Evolutionary conservation across 2,797 vertebrate species (phyloP), one percentile per base, ranked within the genome.

Genomic region (Gephyroberyx darwinii): DNA sequence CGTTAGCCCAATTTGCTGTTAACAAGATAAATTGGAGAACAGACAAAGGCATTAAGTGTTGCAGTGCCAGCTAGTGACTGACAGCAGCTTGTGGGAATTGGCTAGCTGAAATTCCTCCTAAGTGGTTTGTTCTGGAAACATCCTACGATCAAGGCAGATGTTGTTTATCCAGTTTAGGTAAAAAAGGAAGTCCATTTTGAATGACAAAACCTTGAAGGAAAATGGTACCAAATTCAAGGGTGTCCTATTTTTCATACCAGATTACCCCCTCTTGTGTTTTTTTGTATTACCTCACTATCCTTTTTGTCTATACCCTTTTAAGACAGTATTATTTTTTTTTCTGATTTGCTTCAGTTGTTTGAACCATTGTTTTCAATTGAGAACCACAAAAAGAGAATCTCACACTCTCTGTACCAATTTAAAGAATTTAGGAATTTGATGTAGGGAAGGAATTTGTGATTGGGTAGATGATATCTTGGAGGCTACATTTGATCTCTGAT

Each of bases 1-100:
- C 72, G 88, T 92, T 93, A 90, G 91, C 91, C 92, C 92, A 93
- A 93, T 94, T 95, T 94, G 93, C 92, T 92, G 92, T 92, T 94
- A 95, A 94, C 92, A 93, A 94, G 94, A 93, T 94, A 93, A 94
- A 94, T 93, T 92, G 92, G 91, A 91, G 92, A 92, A 92, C 88
- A 94, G 93, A 94, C 92, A 93, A 94, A 94, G 89, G 92, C 93
- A 93, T 94, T 94, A 94, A 94, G 93, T 93, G 93, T 92, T 93
- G 92, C 93, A 80, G 90, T 93, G 93, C 92, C 92, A 93, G 91
- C 93, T 86, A 91, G 89, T 94, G 94, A 94, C 90, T 94, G 94
- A 94, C 93, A 93, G 93, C 88, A 90, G 92, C 94, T 93, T 94
- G 92, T 93, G 93, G 94, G 94, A 94, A 94, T 93, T 92, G 92